Evolutionary conservation across 2,888 invertebrate genomes (phyloP).

Genomic region (Cremastinae sp.): DNA sequence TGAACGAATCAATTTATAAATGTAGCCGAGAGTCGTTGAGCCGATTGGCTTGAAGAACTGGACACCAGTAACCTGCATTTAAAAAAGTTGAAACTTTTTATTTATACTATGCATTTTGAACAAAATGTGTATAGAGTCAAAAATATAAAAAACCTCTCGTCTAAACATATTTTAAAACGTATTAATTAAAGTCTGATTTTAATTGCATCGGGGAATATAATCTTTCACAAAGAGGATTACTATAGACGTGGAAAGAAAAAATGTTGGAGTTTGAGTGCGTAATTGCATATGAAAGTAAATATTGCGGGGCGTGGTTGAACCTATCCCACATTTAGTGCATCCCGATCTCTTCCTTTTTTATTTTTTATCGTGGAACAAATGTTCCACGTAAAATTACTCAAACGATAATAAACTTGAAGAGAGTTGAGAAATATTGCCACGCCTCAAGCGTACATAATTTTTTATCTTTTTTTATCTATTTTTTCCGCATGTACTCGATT

Average conservation of each 20-base stretch:
- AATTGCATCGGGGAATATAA: neutral
- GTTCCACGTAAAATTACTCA: neutral
- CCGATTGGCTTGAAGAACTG: no score
- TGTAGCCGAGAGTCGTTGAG: no score
- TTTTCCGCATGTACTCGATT: constrained; percentile 8
- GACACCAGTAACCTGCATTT: no score
- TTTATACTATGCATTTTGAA: no score
- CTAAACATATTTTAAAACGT: neutral
- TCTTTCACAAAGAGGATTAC: neutral
- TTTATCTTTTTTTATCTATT: neutral
- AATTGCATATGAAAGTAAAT: constrained; percentile 1
- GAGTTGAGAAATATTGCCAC: constrained; percentile 31
- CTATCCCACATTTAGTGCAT: neutral
- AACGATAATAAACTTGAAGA: neutral
- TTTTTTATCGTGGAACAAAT: neutral
- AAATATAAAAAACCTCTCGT: no score
- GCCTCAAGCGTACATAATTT: constrained; percentile 41
- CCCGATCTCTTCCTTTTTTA: constrained; percentile 4
- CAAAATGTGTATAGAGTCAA: no score
- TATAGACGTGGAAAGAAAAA: neutral
- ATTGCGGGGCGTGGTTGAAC: no score
- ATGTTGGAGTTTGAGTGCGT: constrained; percentile 12
- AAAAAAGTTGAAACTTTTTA: no score
- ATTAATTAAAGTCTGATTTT: neutral
- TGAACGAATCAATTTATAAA: no score